Base-by-base conservation (phyloP, 2,888 invertebrate genomes). In the Chloromyia formosa region DNA sequence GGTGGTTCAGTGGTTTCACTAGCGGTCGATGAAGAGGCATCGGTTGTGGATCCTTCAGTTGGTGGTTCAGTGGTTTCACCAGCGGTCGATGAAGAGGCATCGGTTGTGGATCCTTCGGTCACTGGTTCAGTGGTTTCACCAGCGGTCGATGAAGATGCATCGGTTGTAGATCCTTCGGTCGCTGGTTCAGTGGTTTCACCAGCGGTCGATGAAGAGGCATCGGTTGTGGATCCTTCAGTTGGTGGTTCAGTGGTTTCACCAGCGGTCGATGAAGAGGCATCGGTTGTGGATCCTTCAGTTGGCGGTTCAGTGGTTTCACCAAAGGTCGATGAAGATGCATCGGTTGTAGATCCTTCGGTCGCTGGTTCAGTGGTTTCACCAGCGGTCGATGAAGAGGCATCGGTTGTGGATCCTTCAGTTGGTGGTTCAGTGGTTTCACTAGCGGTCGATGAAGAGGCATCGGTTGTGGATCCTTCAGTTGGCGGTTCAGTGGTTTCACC, bases 91-190 rank as follows among this genome's bases (percentile, higher is more conserved):
- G 14, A 5, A 54, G 4, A 9, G 7, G 5, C 42, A 42, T 12
- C 12, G 42, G 7, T 42, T 42, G 42, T 42, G 42, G 42, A 9
- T 42, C 7, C 42, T 9, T 42, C 42, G 5, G 42, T 42, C 12
- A 42, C 42, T 42, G 42, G 42, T 42, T 42, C 42, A 12, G 42
- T 42, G 5, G 42, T 42, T 42, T 42, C 42, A 42, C 42, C 42
- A 9, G 5, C 42, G 12, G 42, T 42, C 5, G 42, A 9, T 42
- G 42, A 12, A 10, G 54, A 54, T 54, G 14, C 54, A 5, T 54
- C 54, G n/a, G 54, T 54, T 4, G 54, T 54, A 54, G 54, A 12
- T 16, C n/a, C n/a, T 14, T 68, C 22, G n/a, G 68, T 53, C 18
- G 64, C n/a, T 42, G 40, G 18, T 42, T n/a, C 20, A 12, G 42